A percentile compares a stretch with the other conserved stretches of the same genome.
Evolutionary conservation across 2,888 invertebrate genomes (phyloP).

Genomic region (Dimorphilus gyrociliatus): DNA sequence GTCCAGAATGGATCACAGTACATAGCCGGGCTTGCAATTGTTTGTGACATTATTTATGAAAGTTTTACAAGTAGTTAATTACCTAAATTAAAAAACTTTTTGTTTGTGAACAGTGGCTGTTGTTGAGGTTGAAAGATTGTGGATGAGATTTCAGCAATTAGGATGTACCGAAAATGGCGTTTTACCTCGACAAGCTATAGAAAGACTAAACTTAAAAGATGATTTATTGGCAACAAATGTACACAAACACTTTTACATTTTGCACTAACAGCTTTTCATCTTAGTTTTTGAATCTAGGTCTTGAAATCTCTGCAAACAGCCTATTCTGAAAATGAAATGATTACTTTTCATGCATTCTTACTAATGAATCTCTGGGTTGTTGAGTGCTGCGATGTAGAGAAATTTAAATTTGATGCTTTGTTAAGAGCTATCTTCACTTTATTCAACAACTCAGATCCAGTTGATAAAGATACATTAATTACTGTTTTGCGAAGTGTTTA

Average conservation of each 20-base stretch:
- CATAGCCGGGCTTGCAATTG: slow-evolving; percentile 30
- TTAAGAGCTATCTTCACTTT: slow-evolving; percentile 24
- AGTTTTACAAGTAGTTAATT: not conserved
- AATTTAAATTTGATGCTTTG: too few relatives aligned
- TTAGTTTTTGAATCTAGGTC: slow-evolving; percentile 1
- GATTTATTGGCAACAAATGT: slow-evolving; percentile 26
- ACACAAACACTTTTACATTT: slow-evolving; percentile 22
- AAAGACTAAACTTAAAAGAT: slow-evolving; percentile 26
- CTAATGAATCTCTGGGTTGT: too few relatives aligned
- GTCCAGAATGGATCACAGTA: slow-evolving; percentile 30
- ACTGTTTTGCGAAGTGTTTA: slow-evolving; percentile 25
- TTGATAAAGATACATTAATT: slow-evolving; percentile 18
- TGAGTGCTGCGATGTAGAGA: not conserved
- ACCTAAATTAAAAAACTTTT: too few relatives aligned
- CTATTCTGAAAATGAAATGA: too few relatives aligned
- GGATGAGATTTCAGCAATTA: slow-evolving; percentile 32
- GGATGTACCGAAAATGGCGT: slow-evolving; percentile 26
- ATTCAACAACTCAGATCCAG: slow-evolving; percentile 22
- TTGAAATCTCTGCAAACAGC: not conserved
- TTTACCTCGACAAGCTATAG: slow-evolving; percentile 13
- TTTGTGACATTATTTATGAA: slow-evolving; percentile 11
- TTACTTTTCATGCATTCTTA: too few relatives aligned
- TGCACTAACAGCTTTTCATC: too few relatives aligned
- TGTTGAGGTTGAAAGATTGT: slow-evolving; percentile 34
- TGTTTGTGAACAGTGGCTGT: slow-evolving; percentile 20